Evolutionary conservation across 2,113 vertebrate species (phyloP).

Genomic region (Hippocampus abdominalis): DNA sequence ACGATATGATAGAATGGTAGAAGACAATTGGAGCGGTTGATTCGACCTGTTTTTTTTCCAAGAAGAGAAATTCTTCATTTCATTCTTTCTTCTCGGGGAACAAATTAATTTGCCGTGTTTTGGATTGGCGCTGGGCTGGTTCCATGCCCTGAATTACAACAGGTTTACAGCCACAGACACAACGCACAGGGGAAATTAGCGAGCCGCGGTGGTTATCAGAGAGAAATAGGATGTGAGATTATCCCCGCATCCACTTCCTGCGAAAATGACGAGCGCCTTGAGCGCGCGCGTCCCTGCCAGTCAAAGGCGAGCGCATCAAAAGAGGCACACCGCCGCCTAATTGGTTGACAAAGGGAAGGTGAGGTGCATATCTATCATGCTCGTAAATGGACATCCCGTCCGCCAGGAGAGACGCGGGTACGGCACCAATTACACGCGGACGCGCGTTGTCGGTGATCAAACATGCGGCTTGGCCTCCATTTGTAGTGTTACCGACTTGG

Average conservation of each 20-base stretch:
- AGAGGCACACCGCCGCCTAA: constrained; percentile 23
- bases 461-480: constrained; percentile 32
- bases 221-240: constrained; percentile 47
- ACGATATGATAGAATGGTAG: neutral
- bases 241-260: constrained; percentile 61
- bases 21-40: neutral
- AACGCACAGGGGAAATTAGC: constrained; percentile 61
- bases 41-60: constrained; percentile 18
- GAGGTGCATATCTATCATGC: constrained; percentile 17
- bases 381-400: constrained; percentile 30
- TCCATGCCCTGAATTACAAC: constrained; percentile 58
- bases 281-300: constrained; percentile 48
- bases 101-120: constrained; percentile 32
- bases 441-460: constrained; percentile 42
- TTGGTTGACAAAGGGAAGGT: constrained; percentile 42
- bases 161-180: constrained; percentile 56
- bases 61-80: constrained; percentile 2
- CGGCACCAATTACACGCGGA: constrained; percentile 53
- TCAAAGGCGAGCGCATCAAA: constrained; percentile 42
- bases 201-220: constrained; percentile 40
- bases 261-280: constrained; percentile 56
- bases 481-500: constrained; percentile 50
- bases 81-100: constrained; percentile 8
- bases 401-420: constrained; percentile 3
- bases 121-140: constrained; percentile 33